Evolutionary conservation across 2,797 vertebrate genomes (phyloP).

Genomic region (Cuniculus paca): DNA sequence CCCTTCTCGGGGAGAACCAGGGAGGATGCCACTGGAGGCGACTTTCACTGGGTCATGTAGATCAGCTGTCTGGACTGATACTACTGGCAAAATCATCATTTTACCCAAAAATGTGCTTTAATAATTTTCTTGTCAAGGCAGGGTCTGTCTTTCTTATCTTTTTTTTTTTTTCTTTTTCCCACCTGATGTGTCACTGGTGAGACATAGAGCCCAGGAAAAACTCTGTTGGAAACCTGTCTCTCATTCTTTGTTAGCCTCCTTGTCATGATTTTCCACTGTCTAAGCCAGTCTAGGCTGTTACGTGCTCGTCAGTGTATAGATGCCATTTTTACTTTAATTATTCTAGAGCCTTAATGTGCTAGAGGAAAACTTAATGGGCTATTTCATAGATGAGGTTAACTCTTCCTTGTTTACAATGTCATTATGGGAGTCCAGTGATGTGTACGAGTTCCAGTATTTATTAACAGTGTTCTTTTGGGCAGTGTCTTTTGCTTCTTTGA

Average conservation of each 20-base stretch:
- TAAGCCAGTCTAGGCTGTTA: background rate
- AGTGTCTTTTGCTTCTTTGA: background rate
- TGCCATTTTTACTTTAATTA: background rate
- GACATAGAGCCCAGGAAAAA: background rate
- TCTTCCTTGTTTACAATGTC: background rate
- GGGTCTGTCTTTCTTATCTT: background rate
- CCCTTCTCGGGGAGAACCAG: constrained; percentile 2
- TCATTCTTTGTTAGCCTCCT: background rate
- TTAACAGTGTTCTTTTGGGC: background rate
- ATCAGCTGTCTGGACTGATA: background rate
- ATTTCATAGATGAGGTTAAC: background rate
- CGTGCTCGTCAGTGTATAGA: background rate
- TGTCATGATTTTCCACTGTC: background rate
- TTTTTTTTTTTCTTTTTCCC: background rate
- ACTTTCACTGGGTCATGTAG: background rate
- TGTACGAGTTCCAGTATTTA: background rate
- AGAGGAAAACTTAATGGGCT: background rate
- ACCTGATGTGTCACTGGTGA: background rate
- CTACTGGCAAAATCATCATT: background rate
- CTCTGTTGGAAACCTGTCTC: constrained; percentile 28
- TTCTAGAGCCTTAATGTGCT: background rate
- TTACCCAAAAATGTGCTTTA: constrained; percentile 5
- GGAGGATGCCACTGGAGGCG: background rate
- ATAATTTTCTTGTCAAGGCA: constrained; percentile 35
- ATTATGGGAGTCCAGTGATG: background rate